Evolutionary conservation across 2,888 invertebrate species (phyloP), one percentile per base, ranked within the genome.

Genomic region (Pandemis cinnamomeana): DNA sequence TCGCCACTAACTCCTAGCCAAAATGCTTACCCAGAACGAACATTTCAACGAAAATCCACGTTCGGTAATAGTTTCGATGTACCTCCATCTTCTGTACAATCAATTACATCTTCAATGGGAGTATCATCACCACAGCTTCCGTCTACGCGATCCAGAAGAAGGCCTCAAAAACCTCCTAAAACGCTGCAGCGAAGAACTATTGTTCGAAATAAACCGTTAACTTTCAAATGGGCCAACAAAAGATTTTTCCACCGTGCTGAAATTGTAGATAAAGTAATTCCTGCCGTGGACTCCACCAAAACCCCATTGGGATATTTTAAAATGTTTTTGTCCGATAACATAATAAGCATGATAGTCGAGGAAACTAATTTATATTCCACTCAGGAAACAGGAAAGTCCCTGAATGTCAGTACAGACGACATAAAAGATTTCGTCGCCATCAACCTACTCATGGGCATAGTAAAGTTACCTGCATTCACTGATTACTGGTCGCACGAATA

Each of bases 341-440:
- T 77, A 67, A 20, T 77, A 70, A 42, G 77, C 61, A 73, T 74
- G 75, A 77, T 77, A 60, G 71, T 70, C 67, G 48, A 77, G 60
- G 68, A 76, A 74, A 76, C 75, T 53, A 78, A 78, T 64, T 77
- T 78, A 75, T 78, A 75, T 42, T 73, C 76, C 70, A 73, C 68
- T 68, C 75, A 78, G 73, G 53, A n/a, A n/a, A n/a, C 68, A 46
- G 72, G 70, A 63, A 67, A 71, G 13, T 76, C 74, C 67, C 42
- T 77, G 48, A 76, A 75, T 75, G 62, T 77, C 46, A 63, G 71
- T 11, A 71, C 48, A 71, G 67, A 75, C 67, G 67, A 71, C 46
- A 72, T 78, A 58, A 76, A 72, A 71, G 75, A 77, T 73, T 76
- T 78, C 74, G 67, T 79, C 27, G 78, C 78, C 60, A 75, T 79